Evolutionary conservation across 1,140 invertebrate species (phyloP).

Genomic region (Onthophagus taurus): DNA sequence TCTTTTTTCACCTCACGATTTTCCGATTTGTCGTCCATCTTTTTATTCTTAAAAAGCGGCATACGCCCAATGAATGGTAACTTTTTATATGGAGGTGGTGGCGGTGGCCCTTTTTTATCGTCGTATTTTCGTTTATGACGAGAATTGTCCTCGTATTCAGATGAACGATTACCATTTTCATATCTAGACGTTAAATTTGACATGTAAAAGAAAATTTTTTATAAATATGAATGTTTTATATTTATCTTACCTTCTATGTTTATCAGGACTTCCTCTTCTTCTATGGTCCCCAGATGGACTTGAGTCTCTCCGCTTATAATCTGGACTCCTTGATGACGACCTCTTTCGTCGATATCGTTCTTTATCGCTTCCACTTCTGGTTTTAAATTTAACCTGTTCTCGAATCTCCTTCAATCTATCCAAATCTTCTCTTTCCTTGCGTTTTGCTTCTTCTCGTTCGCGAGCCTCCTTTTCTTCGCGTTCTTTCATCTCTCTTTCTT

Average conservation of each 20-base stretch:
- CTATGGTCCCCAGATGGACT: constrained; percentile 19
- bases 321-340: constrained; percentile 17
- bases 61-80: constrained; percentile 59
- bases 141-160: constrained; percentile 12
- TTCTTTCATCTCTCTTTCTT: constrained; percentile 32
- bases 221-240: constrained; percentile 5
- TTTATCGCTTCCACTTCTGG: no score
- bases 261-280: constrained; percentile 10
- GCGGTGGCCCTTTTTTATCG: constrained; percentile 22
- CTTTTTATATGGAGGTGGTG: constrained; percentile 41
- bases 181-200: no score
- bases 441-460: constrained; percentile 33
- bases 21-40: constrained; percentile 31
- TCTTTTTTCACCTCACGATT: constrained; percentile 35
- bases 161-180: constrained; percentile 9
- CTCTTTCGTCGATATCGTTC: constrained; percentile 21
- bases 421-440: constrained; percentile 33
- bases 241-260: neutral
- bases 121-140: constrained; percentile 12
- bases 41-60: constrained; percentile 56
- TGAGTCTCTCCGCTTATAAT: constrained; percentile 14
- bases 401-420: constrained; percentile 31
- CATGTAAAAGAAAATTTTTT: no score
- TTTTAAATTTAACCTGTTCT: constrained; percentile 30
- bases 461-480: constrained; percentile 35